Base-by-base conservation (phyloP, 2,888 invertebrate genomes). In the Drosophila paramelanica region DNA sequence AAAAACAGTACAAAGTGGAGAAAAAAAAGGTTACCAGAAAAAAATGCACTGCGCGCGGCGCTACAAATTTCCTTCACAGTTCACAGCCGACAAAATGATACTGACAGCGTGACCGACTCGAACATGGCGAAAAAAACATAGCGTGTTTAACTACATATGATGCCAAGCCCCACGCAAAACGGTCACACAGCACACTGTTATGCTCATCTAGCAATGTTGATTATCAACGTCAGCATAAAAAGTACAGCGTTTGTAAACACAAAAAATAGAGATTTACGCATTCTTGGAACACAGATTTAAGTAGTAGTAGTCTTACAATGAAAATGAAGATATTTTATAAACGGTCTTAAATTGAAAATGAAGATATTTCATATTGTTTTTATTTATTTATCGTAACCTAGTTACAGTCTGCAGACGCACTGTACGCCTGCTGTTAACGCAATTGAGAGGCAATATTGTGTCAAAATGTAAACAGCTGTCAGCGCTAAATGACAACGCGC, bases 11-110 rank as follows among this genome's bases (percentile, higher is more conserved):
- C 65, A 73, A 67, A 47, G 67, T 79, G 67, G 51, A 77, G 60
- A 75, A 81, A 73, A 69, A 81, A 82, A 79, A 79, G 33, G 45
- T 83, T 88, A 88, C 83, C 88, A 88, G 86, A 83, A 88, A 83
- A 87, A 85, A 83, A 88, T 85, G 71, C 77, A 83, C 88, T 85
- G 83, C 83, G 88, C 83, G 83, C 83, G 77, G 83, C 81, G 83
- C 73, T 79, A 76, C 73, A 76, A 83, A 65, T 81, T 77, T 74
- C 80, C 71, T 73, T 81, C 66, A 76, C 74, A 74, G 53, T 76
- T 76, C 73, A 77, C 77, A 79, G 77, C 77, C 77, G 77, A 77
- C 79, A 79, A 79, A 75, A 77, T 68, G 68, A 78, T 76, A 76
- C 76, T 76, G 79, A 78, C 64, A 77, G 73, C 77, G 61, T 74